A percentile compares a stretch with the other conserved stretches of the same genome.
These are phyloP conservation scores for Poeciliopsis occidentalis DNA, from an alignment of 2,113 vertebrate species.

Conservation along the genomic window DNA sequence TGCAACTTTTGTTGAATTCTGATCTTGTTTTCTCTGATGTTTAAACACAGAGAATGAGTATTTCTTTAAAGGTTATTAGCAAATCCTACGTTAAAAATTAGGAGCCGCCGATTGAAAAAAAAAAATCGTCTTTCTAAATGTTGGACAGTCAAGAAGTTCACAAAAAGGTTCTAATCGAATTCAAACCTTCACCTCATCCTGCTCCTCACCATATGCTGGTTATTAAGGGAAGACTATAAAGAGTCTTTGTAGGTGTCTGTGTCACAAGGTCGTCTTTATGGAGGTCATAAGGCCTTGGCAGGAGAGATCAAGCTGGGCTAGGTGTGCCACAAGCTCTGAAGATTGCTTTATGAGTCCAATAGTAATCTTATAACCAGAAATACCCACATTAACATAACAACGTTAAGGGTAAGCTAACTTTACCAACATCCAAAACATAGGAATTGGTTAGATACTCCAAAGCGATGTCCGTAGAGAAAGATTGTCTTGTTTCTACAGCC, in stretches of 20 bases:
- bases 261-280: constrained; percentile 54
- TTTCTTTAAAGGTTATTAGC: background rate
- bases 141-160: constrained; percentile 27
- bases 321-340: constrained; percentile 7
- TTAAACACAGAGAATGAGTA: background rate
- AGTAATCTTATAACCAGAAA: constrained; percentile 37
- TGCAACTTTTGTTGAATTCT: background rate
- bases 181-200: constrained; percentile 37
- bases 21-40: background rate
- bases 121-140: background rate
- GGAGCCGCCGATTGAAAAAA: background rate
- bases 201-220: constrained; percentile 56
- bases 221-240: constrained; percentile 45
- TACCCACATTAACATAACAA: constrained; percentile 20
- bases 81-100: background rate
- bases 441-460: background rate
- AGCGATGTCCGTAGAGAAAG: background rate
- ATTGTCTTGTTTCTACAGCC: no score
- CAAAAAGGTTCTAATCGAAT: constrained; percentile 40
- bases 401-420: constrained; percentile 16
- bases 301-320: background rate
- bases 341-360: background rate
- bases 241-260: constrained; percentile 32
- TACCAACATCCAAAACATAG: background rate
- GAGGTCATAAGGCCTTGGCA: constrained; percentile 33